A percentile compares a stretch with the other conserved stretches of the same genome.
phyloP scores from a whole-genome alignment of 2,113 vertebrate genomes.

The Passer montanus region DNA sequence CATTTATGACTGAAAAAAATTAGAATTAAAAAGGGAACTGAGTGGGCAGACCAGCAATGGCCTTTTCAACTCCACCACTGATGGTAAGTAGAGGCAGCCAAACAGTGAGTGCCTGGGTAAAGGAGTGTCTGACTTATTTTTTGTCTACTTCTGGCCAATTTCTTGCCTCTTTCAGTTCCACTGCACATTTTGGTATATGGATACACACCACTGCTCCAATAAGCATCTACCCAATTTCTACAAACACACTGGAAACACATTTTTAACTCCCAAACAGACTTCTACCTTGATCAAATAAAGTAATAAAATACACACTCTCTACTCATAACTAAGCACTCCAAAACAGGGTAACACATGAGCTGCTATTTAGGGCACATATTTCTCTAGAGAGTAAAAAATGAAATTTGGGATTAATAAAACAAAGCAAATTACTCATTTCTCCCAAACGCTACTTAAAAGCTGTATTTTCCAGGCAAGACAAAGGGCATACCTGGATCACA shows the following conservation, averaged over 20 bases:
- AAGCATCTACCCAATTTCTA: neutral
- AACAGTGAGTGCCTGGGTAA: neutral
- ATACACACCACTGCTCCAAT: neutral
- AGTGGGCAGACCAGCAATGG: neutral
- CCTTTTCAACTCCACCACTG: neutral
- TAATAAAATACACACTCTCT: neutral
- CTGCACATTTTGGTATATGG: fast-evolving
- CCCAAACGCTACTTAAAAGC: neutral
- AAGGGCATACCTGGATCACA: neutral
- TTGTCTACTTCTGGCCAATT: neutral
- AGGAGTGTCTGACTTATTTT: neutral
- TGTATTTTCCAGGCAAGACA: neutral
- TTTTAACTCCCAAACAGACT: neutral
- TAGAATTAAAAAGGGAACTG: neutral
- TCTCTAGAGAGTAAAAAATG: neutral
- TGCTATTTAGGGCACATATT: neutral
- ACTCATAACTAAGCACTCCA: neutral
- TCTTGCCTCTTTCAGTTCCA: neutral
- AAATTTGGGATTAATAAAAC: neutral
- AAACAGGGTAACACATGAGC: neutral
- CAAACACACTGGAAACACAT: neutral
- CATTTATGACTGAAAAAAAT: neutral
- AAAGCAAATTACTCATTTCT: neutral
- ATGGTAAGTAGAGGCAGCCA: neutral
- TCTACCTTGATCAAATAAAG: neutral